These are phyloP conservation scores for Tamias sibiricus DNA, from an alignment of 2,113 vertebrate genomes.

Conservation along the genomic window DNA sequence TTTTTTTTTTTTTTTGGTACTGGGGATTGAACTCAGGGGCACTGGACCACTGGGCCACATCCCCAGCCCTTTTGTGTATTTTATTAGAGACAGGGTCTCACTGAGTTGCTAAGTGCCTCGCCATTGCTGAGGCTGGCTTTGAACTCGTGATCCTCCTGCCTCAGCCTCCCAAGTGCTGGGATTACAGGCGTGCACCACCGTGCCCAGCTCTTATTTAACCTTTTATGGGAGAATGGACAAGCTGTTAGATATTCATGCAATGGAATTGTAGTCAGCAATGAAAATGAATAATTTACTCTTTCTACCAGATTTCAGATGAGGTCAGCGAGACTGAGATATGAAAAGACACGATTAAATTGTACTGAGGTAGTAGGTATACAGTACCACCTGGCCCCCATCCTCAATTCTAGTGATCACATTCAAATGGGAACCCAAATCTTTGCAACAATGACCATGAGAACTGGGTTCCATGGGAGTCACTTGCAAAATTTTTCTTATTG, in stretches of 20 bases:
- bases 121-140: too few relatives aligned
- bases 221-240: not conserved
- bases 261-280: not conserved
- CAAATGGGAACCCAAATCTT: not conserved
- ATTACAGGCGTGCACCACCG: too few relatives aligned
- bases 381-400: too few relatives aligned
- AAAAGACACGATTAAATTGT: not conserved
- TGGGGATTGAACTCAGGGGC: too few relatives aligned
- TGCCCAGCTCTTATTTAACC: too few relatives aligned
- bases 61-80: too few relatives aligned
- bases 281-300: not conserved
- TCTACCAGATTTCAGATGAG: not conserved
- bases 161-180: too few relatives aligned
- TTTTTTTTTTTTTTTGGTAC: too few relatives aligned
- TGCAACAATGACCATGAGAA: not conserved
- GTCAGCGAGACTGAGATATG: not conserved
- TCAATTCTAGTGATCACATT: not conserved
- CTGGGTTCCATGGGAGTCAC: fast-evolving
- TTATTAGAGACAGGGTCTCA: too few relatives aligned
- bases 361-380: not conserved
- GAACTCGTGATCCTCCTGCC: too few relatives aligned
- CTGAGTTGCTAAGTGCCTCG: too few relatives aligned
- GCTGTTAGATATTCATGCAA: not conserved
- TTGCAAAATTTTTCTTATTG: not conserved
- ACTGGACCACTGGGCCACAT: too few relatives aligned